phyloP scores from a whole-genome alignment of 2,888 invertebrate genomes.

The Orchestes rusci region DNA sequence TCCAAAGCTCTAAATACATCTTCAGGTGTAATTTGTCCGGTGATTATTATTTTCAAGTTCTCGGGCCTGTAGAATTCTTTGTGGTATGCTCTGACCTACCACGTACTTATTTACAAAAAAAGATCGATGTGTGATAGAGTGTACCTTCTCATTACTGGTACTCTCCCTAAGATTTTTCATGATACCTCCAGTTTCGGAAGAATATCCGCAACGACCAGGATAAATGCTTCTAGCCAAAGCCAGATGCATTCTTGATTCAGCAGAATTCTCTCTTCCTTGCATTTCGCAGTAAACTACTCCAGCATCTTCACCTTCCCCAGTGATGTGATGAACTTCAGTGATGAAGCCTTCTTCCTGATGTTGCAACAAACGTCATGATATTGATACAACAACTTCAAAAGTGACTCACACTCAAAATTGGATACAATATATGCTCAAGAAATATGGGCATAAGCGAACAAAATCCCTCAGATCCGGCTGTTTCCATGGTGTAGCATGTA shows the following conservation, averaged over 20 bases:
- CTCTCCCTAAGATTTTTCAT: conserved; percentile 76
- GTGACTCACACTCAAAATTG: conserved; percentile 59
- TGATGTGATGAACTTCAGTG: conserved; percentile 90
- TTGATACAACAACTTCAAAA: not conserved
- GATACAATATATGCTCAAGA: conserved; percentile 81
- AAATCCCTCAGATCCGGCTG: conserved; percentile 83
- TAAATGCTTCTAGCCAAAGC: conserved; percentile 65
- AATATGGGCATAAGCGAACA: conserved; percentile 83
- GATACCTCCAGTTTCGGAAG: conserved; percentile 77
- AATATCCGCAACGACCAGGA: conserved; percentile 76
- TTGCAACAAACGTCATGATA: too few relatives aligned
- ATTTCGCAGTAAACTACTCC: conserved; percentile 96
- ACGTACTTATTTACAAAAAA: too few relatives aligned
- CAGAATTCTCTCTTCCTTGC: conserved; percentile 79
- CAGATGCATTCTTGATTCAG: conserved; percentile 61
- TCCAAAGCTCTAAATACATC: conserved; percentile 68
- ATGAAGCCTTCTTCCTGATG: conserved; percentile 67
- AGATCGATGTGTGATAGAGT: too few relatives aligned
- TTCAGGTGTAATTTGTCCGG: conserved; percentile 69
- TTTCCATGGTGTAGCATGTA: conserved; percentile 84
- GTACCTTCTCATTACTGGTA: conserved; percentile 72
- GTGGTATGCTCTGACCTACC: conserved; percentile 69
- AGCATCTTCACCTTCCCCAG: conserved; percentile 79
- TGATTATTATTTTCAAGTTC: conserved; percentile 77
- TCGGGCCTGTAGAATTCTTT: conserved; percentile 82